A percentile compares a stretch with the other conserved stretches of the same genome.
phyloP scores from a whole-genome alignment of 2,797 vertebrate genomes.

The Pangasius sanitwongsei region DNA sequence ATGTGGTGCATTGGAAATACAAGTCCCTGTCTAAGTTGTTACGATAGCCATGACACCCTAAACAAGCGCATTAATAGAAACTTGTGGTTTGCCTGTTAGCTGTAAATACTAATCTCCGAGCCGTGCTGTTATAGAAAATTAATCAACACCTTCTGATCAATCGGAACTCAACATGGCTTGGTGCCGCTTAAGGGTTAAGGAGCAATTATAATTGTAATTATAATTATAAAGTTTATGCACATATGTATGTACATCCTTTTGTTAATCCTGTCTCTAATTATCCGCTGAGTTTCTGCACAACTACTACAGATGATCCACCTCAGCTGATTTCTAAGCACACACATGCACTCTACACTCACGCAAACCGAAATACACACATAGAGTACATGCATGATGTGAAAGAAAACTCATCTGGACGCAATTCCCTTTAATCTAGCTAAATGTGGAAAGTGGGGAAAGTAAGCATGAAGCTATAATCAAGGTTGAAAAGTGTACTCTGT shows the following conservation, averaged over 20 bases:
- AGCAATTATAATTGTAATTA: constrained; percentile 66
- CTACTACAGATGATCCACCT: background rate
- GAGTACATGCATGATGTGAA: background rate
- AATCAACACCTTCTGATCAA: background rate
- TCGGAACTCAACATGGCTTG: background rate
- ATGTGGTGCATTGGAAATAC: background rate
- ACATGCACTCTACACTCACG: background rate
- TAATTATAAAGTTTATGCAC: constrained; percentile 55
- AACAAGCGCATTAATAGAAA: background rate
- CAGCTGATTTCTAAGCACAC: background rate
- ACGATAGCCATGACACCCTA: background rate
- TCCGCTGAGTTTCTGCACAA: constrained; percentile 3
- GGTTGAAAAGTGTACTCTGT: background rate
- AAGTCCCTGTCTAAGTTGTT: background rate
- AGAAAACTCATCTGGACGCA: constrained; percentile 13
- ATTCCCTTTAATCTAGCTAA: constrained; percentile 23
- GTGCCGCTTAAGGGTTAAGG: constrained; percentile 50
- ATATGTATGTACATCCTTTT: background rate
- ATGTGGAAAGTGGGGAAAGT: constrained; percentile 5
- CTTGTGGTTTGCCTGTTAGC: background rate
- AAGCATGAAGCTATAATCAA: constrained; percentile 3
- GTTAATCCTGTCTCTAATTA: constrained; percentile 5
- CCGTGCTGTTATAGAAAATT: background rate
- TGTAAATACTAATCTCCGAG: background rate
- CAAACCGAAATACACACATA: background rate